Evolutionary conservation across 92 coral and sea anemone species (phyloP).

Genomic region (Plumapathes pennacea): DNA sequence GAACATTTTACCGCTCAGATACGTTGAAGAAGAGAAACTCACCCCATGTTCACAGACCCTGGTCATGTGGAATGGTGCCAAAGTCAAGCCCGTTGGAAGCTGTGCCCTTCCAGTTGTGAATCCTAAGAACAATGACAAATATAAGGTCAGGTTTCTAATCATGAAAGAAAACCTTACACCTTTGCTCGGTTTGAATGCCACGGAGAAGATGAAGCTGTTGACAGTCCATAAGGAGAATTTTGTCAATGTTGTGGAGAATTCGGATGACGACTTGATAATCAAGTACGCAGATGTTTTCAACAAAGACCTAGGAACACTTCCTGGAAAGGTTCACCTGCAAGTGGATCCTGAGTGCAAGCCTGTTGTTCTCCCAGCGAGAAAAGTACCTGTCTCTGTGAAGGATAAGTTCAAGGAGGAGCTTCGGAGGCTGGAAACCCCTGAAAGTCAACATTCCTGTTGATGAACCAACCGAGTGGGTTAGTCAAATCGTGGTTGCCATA

Average conservation of each 20-base stretch:
- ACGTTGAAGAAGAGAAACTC: slow-evolving; percentile 11
- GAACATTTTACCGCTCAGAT: background rate
- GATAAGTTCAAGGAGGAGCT: slow-evolving; percentile 17
- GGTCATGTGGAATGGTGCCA: slow-evolving; percentile 29
- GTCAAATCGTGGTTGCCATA: slow-evolving; percentile 31
- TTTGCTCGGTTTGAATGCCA: slow-evolving; percentile 25
- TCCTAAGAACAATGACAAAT: slow-evolving; percentile 15
- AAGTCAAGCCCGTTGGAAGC: slow-evolving; percentile 20
- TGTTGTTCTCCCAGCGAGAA: slow-evolving; percentile 23
- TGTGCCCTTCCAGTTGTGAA: slow-evolving; percentile 21
- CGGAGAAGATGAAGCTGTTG: slow-evolving; percentile 10
- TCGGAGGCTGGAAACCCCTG: slow-evolving; percentile 1
- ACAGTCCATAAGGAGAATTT: slow-evolving; percentile 16
- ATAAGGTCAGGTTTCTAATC: slow-evolving; percentile 14
- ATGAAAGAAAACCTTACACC: slow-evolving; percentile 22
- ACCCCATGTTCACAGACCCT: slow-evolving; percentile 29
- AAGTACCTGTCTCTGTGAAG: slow-evolving; percentile 12
- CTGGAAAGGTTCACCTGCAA: slow-evolving; percentile 31
- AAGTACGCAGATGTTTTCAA: slow-evolving; percentile 23
- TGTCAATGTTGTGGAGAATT: slow-evolving; percentile 29
- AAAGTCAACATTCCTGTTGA: slow-evolving; percentile 32
- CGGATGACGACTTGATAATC: slow-evolving; percentile 10
- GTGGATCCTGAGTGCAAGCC: slow-evolving; percentile 9
- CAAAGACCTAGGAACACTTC: slow-evolving; percentile 9
- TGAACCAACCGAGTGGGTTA: slow-evolving; percentile 42